These are phyloP conservation scores for Aphelocoma californica DNA, from an alignment of 2,797 vertebrate species.

Conservation along the genomic window DNA sequence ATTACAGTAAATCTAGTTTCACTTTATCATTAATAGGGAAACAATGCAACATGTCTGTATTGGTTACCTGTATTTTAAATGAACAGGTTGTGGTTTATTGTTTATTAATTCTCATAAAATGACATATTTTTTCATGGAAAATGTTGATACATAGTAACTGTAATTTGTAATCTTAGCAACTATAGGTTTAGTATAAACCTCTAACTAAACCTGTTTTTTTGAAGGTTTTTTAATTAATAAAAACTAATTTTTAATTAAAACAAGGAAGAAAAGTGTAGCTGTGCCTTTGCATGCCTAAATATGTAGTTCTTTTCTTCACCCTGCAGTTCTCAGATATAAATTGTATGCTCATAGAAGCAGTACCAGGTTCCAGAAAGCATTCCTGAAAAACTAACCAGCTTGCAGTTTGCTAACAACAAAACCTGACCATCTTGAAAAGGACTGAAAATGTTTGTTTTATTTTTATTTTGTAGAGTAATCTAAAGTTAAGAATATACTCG, in stretches of 20 bases:
- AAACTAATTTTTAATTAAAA: not conserved
- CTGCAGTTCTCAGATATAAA: not conserved
- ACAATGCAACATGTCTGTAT: not conserved
- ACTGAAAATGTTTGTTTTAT: not conserved
- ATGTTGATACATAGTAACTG: not conserved
- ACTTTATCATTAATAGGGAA: not conserved
- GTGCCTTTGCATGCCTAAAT: not conserved
- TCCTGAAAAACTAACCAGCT: not conserved
- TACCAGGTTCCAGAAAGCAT: not conserved
- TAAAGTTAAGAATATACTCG: not conserved
- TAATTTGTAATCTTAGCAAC: not conserved
- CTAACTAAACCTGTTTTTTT: not conserved
- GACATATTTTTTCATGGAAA: not conserved
- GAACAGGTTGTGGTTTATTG: not conserved
- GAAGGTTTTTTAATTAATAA: not conserved
- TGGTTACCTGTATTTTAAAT: not conserved
- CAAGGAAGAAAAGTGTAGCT: not conserved
- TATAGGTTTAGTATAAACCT: not conserved
- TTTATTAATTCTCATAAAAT: not conserved
- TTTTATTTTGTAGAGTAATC: not conserved
- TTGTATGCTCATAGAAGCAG: not conserved
- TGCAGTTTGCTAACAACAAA: not conserved
- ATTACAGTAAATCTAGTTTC: not conserved
- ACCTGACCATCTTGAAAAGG: not conserved
- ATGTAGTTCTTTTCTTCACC: not conserved